Evolutionary conservation across 2,888 invertebrate species (phyloP).

Genomic region (Tachina grossa): DNA sequence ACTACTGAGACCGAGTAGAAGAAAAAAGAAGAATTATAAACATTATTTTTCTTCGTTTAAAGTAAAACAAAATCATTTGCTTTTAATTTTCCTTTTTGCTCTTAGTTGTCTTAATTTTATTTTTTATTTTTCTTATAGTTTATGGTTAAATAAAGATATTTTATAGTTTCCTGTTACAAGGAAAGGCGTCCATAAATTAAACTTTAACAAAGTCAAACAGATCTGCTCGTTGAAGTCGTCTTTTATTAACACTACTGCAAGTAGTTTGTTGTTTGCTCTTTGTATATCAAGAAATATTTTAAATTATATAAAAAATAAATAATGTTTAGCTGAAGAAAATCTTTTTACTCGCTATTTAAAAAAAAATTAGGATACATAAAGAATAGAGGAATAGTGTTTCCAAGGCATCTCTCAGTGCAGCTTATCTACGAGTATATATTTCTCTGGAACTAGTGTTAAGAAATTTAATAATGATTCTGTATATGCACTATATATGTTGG

Average conservation of each 20-base stretch:
- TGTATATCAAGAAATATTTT: neutral
- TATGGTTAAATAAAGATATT: conserved; percentile 67
- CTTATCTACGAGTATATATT: no score
- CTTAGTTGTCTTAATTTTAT: conserved; percentile 1
- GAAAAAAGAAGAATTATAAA: neutral
- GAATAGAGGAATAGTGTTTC: no score
- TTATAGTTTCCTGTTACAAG: conserved; percentile 69
- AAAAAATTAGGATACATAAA: no score
- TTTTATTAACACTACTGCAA: neutral
- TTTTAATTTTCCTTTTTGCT: neutral
- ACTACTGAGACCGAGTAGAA: neutral
- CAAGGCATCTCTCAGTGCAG: no score
- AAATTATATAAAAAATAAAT: no score
- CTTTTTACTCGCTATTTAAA: no score
- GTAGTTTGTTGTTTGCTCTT: neutral
- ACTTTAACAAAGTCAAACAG: neutral
- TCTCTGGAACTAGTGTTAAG: no score
- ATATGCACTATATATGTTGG: no score
- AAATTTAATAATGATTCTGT: no score
- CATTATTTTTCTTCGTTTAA: conserved; percentile 14
- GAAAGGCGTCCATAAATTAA: conserved; percentile 67
- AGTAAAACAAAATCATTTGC: conserved; percentile 1
- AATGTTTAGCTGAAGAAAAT: no score
- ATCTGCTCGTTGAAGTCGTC: neutral
- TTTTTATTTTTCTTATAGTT: conserved; percentile 31